Conservation (phyloP, 2,113 vertebrate species). For the Verasper variegatus region DNA sequence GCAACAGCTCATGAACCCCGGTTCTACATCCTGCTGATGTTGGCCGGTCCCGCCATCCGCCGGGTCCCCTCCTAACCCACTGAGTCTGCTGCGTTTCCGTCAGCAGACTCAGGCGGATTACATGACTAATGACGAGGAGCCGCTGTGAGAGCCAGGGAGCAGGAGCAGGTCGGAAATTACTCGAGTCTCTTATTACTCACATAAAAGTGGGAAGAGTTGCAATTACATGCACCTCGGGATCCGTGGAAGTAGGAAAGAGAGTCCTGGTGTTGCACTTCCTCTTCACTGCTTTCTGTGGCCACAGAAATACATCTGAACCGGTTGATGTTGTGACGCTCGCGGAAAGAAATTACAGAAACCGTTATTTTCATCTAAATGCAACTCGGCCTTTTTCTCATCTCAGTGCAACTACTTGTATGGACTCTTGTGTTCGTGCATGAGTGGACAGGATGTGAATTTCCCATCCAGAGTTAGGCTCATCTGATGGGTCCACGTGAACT, state of each 20-base stretch:
- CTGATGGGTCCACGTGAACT: constrained; percentile 12
- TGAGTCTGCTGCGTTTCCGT: constrained; percentile 37
- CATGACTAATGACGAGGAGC: constrained; percentile 32
- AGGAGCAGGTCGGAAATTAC: constrained; percentile 46
- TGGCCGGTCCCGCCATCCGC: constrained; percentile 38
- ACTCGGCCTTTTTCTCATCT: constrained; percentile 36
- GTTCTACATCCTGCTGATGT: constrained; percentile 62
- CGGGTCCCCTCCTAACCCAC: constrained; percentile 15
- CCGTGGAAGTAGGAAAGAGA: constrained; percentile 17
- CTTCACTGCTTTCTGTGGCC: background rate
- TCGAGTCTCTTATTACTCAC: constrained; percentile 44
- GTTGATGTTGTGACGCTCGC: background rate
- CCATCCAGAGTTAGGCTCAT: constrained; percentile 5
- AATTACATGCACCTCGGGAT: constrained; percentile 48
- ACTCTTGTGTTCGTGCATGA: constrained; percentile 36
- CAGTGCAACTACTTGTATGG: constrained; percentile 10
- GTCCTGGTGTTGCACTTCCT: background rate
- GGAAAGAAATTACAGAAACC: constrained; percentile 26
- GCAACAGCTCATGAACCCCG: constrained; percentile 76
- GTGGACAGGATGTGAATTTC: constrained; percentile 43
- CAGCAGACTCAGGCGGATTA: constrained; percentile 38
- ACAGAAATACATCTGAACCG: background rate
- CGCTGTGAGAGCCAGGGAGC: constrained; percentile 27
- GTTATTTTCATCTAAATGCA: constrained; percentile 13
- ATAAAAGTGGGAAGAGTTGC: constrained; percentile 49